These are phyloP conservation scores for Cryptus armator DNA, from an alignment of 2,888 invertebrate genomes.

Conservation along the genomic window DNA sequence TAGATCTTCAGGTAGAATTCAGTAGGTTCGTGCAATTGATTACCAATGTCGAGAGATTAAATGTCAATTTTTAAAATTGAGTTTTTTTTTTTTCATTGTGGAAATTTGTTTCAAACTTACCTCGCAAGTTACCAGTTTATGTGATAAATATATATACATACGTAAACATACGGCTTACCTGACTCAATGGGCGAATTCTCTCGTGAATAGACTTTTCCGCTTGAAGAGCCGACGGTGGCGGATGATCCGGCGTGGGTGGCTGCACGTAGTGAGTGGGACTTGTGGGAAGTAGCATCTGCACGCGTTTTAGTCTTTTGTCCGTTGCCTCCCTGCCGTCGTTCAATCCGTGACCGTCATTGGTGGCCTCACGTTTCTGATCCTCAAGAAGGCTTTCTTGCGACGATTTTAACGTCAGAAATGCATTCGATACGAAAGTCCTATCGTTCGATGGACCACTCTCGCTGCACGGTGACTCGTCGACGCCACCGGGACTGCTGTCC, in stretches of 20 bases:
- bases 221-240: conserved; percentile 95
- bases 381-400: conserved; percentile 88
- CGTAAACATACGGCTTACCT: conserved; percentile 89
- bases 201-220: conserved; percentile 96
- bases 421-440: conserved; percentile 86
- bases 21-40: no score
- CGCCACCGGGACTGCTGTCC: conserved; percentile 84
- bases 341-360: conserved; percentile 85
- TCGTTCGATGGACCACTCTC: conserved; percentile 79
- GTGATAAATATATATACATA: not conserved
- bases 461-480: conserved; percentile 85
- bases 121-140: not conserved
- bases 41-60: not conserved
- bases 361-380: conserved; percentile 86
- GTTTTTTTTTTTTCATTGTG: not conserved
- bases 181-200: conserved; percentile 94
- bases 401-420: conserved; percentile 87
- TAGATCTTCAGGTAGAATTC: not conserved
- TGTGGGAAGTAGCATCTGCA: conserved; percentile 88
- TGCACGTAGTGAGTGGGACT: conserved; percentile 96
- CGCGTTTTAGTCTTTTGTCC: conserved; percentile 82
- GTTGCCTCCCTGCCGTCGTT: conserved; percentile 77
- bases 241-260: conserved; percentile 97
- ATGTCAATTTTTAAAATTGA: not conserved
- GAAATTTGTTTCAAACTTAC: not conserved